Evolutionary conservation across 2,888 invertebrate species (phyloP).

Genomic region (Limnephilus lunatus): DNA sequence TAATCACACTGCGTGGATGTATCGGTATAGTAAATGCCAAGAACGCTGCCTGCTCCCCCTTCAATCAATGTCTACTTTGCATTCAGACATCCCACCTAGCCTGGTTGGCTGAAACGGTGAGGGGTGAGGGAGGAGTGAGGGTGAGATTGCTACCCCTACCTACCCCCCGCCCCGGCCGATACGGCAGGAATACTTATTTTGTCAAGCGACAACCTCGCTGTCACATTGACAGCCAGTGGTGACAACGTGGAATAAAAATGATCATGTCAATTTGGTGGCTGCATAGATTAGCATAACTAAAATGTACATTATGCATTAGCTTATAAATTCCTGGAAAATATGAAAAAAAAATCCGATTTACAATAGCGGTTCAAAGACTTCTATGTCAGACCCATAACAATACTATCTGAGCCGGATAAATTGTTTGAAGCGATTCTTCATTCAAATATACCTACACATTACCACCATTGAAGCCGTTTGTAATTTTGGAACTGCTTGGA

Average conservation of each 20-base stretch:
- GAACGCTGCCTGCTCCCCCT: constrained; percentile 51
- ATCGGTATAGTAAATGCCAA: constrained; percentile 36
- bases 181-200: background rate
- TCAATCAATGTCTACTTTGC: constrained; percentile 66
- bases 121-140: background rate
- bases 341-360: too few relatives aligned
- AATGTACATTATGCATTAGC: background rate
- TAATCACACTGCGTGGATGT: constrained; percentile 9
- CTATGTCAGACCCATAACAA: too few relatives aligned
- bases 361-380: too few relatives aligned
- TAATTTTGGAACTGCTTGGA: too few relatives aligned
- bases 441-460: too few relatives aligned
- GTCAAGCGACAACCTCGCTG: background rate
- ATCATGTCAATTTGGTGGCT: constrained; percentile 8
- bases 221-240: background rate
- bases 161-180: background rate
- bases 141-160: background rate
- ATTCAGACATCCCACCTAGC: constrained; percentile 61
- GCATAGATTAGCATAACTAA: background rate
- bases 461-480: too few relatives aligned
- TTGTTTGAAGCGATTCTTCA: too few relatives aligned
- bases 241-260: constrained; percentile 33
- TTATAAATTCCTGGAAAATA: too few relatives aligned
- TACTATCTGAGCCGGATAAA: too few relatives aligned
- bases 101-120: background rate